phyloP scores from a whole-genome alignment of 2,113 vertebrate genomes.

The Orcinus orca region DNA sequence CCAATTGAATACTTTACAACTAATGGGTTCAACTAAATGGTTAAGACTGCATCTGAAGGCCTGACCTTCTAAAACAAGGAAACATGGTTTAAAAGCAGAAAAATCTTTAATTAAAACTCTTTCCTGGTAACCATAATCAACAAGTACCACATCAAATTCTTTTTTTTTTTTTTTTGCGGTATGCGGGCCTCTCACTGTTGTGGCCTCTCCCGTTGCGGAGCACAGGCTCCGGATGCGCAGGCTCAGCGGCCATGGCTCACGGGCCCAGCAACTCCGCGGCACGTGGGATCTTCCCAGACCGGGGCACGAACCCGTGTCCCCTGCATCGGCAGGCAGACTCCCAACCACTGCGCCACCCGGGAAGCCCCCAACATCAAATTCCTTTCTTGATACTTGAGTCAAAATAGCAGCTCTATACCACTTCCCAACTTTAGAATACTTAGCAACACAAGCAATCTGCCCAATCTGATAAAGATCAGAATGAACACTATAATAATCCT shows the following conservation, averaged over 20 bases:
- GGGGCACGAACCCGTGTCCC: no score
- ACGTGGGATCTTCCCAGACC: no score
- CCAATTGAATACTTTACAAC: slow-evolving; percentile 71
- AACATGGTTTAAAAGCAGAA: slow-evolving; percentile 84
- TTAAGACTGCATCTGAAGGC: slow-evolving; percentile 90
- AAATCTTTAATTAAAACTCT: slow-evolving; percentile 83
- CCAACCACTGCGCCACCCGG: no score
- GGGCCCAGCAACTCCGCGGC: no score
- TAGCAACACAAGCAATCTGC: slow-evolving; percentile 87
- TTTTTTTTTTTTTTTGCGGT: neutral
- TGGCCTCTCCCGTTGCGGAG: no score
- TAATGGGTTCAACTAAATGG: slow-evolving; percentile 77
- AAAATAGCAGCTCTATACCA: slow-evolving; percentile 89
- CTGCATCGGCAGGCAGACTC: no score
- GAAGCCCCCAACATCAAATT: slow-evolving; percentile 69
- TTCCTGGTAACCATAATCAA: slow-evolving; percentile 88
- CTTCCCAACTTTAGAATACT: slow-evolving; percentile 79
- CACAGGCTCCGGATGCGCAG: no score
- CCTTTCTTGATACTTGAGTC: slow-evolving; percentile 66
- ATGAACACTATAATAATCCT: slow-evolving; percentile 84
- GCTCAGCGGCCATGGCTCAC: no score
- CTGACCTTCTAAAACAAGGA: slow-evolving; percentile 85
- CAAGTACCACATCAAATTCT: slow-evolving; percentile 82
- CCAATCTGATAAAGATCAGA: slow-evolving; percentile 79
- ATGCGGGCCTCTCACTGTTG: no score